phyloP scores from a whole-genome alignment of 2,797 vertebrate species.

The Cryptoprocta ferox region DNA sequence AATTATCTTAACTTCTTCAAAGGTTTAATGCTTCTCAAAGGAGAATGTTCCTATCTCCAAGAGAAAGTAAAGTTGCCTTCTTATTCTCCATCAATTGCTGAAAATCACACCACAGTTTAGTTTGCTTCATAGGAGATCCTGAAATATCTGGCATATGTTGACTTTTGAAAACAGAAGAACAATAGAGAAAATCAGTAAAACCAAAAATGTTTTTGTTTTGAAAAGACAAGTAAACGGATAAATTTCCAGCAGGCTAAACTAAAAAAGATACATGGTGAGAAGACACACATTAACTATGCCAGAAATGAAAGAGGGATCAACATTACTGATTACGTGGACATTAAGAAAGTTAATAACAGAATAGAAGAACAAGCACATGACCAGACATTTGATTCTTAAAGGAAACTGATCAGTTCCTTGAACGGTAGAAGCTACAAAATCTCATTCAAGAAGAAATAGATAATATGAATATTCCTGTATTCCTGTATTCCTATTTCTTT shows the following conservation, averaged over 20 bases:
- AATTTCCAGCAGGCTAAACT: neutral
- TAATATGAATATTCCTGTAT: neutral
- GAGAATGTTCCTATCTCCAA: neutral
- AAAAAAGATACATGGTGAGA: neutral
- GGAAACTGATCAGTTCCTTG: neutral
- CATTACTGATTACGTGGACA: neutral
- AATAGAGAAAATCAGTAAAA: neutral
- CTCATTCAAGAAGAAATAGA: neutral
- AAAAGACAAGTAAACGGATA: neutral
- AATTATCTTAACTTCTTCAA: neutral
- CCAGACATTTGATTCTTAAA: neutral
- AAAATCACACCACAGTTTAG: neutral
- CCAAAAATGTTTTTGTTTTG: neutral
- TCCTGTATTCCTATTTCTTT: too few relatives aligned
- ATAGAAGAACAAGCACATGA: neutral
- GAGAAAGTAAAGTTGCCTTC: neutral
- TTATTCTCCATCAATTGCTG: neutral
- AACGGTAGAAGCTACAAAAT: neutral
- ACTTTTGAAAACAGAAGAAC: neutral
- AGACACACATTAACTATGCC: too few relatives aligned
- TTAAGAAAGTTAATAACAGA: neutral
- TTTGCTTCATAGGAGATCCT: neutral
- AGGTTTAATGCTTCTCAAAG: neutral
- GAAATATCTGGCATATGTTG: neutral
- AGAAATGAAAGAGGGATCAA: neutral